A percentile compares a stretch with the other conserved stretches of the same genome.
Conservation (phyloP, 2,113 vertebrate genomes). For the Alces alces region DNA sequence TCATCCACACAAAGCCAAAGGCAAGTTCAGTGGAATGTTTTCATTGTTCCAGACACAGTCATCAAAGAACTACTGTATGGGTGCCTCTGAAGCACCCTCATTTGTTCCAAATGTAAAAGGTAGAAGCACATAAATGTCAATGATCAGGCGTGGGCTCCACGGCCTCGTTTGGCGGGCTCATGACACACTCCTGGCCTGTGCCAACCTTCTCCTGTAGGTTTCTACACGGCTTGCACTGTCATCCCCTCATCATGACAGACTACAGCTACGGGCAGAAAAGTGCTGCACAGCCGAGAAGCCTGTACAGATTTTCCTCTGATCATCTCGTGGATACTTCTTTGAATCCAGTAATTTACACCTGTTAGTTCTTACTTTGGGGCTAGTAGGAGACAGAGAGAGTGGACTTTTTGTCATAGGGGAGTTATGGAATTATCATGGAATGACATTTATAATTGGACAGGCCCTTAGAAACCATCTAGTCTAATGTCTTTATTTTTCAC, state of each 20-base stretch:
- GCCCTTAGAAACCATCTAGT: not conserved
- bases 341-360: not conserved
- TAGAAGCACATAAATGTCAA: slow-evolving; percentile 67
- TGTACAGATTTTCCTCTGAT: not conserved
- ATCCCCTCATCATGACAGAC: slow-evolving; percentile 30
- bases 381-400: slow-evolving; percentile 38
- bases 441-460: not conserved
- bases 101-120: slow-evolving; percentile 75
- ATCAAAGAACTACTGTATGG: slow-evolving; percentile 77
- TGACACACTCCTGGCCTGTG: slow-evolving; percentile 59
- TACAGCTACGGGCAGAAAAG: slow-evolving; percentile 43
- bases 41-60: slow-evolving; percentile 70
- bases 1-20: slow-evolving; percentile 74
- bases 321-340: not conserved
- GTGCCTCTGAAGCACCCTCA: slow-evolving; percentile 69
- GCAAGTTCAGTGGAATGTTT: slow-evolving; percentile 65
- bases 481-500: not conserved
- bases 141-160: slow-evolving; percentile 68
- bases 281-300: slow-evolving; percentile 38
- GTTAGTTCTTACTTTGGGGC: slow-evolving; percentile 57
- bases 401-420: not conserved
- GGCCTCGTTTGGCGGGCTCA: slow-evolving; percentile 67
- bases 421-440: not conserved
- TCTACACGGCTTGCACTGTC: slow-evolving; percentile 51
- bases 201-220: slow-evolving; percentile 65